Percentiles rank a stretch among this genome's conserved stretches.
phyloP scores from a whole-genome alignment of 2,113 vertebrate genomes.

The Sapayoa aenigma region DNA sequence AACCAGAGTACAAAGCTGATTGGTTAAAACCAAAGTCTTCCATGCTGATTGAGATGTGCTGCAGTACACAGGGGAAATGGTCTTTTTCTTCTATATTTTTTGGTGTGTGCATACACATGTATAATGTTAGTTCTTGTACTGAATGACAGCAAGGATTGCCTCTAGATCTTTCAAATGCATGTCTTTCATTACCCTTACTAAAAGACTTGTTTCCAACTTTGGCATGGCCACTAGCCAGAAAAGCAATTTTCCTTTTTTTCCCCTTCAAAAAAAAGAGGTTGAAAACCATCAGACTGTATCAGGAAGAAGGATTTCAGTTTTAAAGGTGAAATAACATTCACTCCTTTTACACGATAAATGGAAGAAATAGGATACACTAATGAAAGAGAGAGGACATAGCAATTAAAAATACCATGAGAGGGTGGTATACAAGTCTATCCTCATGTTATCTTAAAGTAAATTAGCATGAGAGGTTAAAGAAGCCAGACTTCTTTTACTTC shows the following conservation, averaged over 20 bases:
- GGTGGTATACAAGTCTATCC: slow-evolving; percentile 39
- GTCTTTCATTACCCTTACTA: slow-evolving; percentile 67
- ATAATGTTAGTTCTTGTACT: slow-evolving; percentile 39
- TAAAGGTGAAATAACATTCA: slow-evolving; percentile 75
- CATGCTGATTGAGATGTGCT: not conserved
- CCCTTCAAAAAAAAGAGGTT: not conserved
- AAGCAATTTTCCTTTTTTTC: slow-evolving; percentile 77
- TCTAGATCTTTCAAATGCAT: slow-evolving; percentile 68
- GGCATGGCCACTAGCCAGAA: slow-evolving; percentile 74
- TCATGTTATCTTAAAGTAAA: slow-evolving; percentile 68
- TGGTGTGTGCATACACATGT: not conserved
- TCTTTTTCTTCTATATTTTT: not conserved
- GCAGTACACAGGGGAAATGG: not conserved
- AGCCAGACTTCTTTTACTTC: slow-evolving; percentile 60
- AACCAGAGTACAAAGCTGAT: slow-evolving; percentile 23
- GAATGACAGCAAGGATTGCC: slow-evolving; percentile 66
- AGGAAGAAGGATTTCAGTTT: slow-evolving; percentile 72
- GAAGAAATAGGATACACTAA: slow-evolving; percentile 76
- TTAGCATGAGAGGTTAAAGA: slow-evolving; percentile 55
- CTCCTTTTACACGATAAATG: slow-evolving; percentile 75
- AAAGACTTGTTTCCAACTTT: slow-evolving; percentile 73
- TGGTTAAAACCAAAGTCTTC: slow-evolving; percentile 19
- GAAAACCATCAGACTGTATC: slow-evolving; percentile 70
- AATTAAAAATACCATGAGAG: slow-evolving; percentile 70
- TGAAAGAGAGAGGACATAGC: slow-evolving; percentile 63